Conservation (phyloP, 2,888 invertebrate species). For the Agrilus biguttatus region DNA sequence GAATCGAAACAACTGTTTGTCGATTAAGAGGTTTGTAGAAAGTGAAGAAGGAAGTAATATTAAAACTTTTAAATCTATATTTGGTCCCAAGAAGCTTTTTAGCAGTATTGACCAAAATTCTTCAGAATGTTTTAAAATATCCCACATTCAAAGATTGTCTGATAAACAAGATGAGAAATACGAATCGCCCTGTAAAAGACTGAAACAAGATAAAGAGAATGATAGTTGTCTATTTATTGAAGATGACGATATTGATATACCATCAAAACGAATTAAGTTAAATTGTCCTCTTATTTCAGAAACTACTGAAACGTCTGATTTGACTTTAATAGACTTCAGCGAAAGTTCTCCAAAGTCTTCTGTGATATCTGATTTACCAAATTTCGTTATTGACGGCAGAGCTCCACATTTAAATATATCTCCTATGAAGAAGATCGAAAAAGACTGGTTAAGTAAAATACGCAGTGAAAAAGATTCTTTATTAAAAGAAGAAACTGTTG, state of each 20-base stretch:
- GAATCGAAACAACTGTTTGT: background rate
- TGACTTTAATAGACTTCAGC: background rate
- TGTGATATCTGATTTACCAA: constrained; percentile 43
- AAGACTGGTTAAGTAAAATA: constrained; percentile 59
- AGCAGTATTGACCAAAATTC: too few species aligned
- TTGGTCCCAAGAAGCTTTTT: too few species aligned
- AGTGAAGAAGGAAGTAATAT: too few species aligned
- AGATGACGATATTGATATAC: too few species aligned
- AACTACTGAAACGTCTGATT: too few species aligned
- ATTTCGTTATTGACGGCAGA: constrained; percentile 60
- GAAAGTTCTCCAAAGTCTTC: background rate
- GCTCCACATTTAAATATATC: constrained; percentile 65
- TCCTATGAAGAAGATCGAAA: constrained; percentile 49
- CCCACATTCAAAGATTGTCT: too few species aligned
- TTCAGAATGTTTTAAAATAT: too few species aligned
- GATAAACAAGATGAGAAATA: too few species aligned
- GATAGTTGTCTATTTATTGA: too few species aligned
- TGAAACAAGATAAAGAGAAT: background rate
- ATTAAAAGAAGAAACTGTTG: constrained; percentile 14
- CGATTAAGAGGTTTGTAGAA: background rate
- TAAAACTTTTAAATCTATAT: too few species aligned
- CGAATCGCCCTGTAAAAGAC: constrained; percentile 1
- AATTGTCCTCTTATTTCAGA: too few species aligned
- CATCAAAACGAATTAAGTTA: too few species aligned
- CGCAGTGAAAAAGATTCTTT: constrained; percentile 36